Evolutionary conservation across 1,140 invertebrate species (phyloP).

Genomic region (Stegodyphus mimosarum): DNA sequence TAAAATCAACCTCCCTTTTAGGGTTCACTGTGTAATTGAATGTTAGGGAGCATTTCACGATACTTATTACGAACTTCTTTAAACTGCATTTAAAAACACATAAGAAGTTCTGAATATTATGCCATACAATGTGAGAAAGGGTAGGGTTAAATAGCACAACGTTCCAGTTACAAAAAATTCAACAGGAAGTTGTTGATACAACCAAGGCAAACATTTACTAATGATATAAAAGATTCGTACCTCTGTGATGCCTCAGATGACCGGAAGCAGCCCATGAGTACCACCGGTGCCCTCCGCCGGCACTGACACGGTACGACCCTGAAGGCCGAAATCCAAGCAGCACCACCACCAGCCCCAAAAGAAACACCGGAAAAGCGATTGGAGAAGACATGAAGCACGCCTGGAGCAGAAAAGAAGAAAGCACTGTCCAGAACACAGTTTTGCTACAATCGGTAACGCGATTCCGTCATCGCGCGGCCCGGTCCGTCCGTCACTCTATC

Average conservation of each 20-base stretch:
- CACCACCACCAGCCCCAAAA: neutral
- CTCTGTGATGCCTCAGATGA: conserved; percentile 51
- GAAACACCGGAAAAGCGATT: neutral
- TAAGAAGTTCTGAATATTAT: too few relatives aligned
- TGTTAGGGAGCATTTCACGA: too few relatives aligned
- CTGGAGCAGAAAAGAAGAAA: neutral
- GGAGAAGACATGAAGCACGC: neutral
- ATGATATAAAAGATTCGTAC: neutral
- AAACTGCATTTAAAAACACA: too few relatives aligned
- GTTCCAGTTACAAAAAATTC: too few relatives aligned
- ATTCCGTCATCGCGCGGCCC: neutral
- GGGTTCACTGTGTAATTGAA: too few relatives aligned
- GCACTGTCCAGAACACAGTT: neutral
- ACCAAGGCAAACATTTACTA: too few relatives aligned
- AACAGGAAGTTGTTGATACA: too few relatives aligned
- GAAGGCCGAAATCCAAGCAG: too few relatives aligned
- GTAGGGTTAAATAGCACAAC: too few relatives aligned
- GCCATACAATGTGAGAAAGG: too few relatives aligned
- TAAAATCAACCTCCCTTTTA: too few relatives aligned
- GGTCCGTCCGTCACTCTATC: neutral
- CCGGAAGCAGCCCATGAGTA: conserved; percentile 50
- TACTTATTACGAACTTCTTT: too few relatives aligned
- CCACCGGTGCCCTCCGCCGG: conserved; percentile 37
- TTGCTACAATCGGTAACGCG: neutral
- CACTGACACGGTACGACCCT: neutral